These are phyloP conservation scores for Matsumurasca onukii DNA, from an alignment of 1,140 invertebrate species.

Conservation along the genomic window DNA sequence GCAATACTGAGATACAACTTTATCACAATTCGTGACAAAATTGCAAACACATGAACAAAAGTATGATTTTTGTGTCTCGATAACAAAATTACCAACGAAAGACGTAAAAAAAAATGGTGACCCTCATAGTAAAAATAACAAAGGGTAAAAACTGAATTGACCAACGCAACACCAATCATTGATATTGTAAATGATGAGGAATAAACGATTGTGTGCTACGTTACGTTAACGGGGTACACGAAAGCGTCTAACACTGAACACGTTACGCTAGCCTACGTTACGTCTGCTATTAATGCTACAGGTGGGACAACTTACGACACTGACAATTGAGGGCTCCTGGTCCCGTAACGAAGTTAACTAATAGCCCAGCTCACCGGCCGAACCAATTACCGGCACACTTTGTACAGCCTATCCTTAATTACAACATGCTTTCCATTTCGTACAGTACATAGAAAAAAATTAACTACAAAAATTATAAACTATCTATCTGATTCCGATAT, in stretches of 20 bases:
- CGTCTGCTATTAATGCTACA: neutral
- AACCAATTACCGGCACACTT: neutral
- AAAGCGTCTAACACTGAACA: neutral
- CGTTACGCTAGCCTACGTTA: neutral
- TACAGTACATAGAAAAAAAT: neutral
- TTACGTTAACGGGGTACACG: neutral
- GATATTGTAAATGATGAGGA: neutral
- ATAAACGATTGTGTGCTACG: neutral
- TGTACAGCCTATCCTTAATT: neutral
- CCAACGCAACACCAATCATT: neutral
- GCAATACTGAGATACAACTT: no score
- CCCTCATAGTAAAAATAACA: no score
- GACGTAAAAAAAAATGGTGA: no score
- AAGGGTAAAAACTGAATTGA: no score
- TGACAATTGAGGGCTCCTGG: neutral
- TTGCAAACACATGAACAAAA: no score
- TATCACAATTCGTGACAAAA: no score
- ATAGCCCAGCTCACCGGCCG: neutral
- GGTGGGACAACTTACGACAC: neutral
- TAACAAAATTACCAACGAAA: no score
- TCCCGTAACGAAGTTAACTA: constrained; percentile 3
- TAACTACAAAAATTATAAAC: neutral
- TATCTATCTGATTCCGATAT: neutral
- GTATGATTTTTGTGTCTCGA: no score
- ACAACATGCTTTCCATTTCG: neutral